Percentiles rank a stretch among this genome's conserved stretches.
Conservation (phyloP, 92 coral and sea anemone species). For the Umimayanthus chanpuru region DNA sequence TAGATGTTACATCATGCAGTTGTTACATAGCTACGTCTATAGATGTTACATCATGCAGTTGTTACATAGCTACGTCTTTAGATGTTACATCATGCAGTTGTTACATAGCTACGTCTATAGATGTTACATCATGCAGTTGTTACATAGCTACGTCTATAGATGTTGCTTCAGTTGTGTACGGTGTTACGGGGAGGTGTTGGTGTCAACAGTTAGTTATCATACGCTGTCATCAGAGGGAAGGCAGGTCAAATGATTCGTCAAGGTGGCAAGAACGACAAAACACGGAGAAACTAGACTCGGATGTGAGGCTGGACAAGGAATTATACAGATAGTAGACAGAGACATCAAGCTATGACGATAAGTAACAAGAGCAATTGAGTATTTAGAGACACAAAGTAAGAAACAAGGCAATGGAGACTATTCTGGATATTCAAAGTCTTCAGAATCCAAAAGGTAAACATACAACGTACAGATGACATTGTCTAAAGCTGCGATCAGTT, state of each 20-base stretch:
- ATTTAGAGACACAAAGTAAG: neutral
- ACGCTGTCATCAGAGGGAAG: slow-evolving; percentile 15
- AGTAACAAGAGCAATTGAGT: neutral
- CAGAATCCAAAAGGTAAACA: neutral
- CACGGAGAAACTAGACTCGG: neutral
- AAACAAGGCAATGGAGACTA: neutral
- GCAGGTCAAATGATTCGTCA: slow-evolving; percentile 40
- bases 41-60: no score
- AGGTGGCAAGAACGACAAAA: slow-evolving; percentile 1
- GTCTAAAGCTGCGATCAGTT: neutral
- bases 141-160: neutral
- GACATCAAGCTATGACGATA: neutral
- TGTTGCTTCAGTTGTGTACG: neutral
- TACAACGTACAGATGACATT: neutral
- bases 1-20: no score
- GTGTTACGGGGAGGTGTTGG: neutral
- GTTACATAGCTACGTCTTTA: no score
- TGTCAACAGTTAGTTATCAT: neutral
- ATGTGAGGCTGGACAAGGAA: neutral
- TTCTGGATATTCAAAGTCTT: slow-evolving; percentile 20
- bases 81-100: no score
- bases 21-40: no score
- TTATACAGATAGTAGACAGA: neutral
- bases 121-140: no score
- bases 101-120: neutral